Base-by-base conservation (phyloP, 2,888 invertebrate species). In the Nemoura dubitans region DNA sequence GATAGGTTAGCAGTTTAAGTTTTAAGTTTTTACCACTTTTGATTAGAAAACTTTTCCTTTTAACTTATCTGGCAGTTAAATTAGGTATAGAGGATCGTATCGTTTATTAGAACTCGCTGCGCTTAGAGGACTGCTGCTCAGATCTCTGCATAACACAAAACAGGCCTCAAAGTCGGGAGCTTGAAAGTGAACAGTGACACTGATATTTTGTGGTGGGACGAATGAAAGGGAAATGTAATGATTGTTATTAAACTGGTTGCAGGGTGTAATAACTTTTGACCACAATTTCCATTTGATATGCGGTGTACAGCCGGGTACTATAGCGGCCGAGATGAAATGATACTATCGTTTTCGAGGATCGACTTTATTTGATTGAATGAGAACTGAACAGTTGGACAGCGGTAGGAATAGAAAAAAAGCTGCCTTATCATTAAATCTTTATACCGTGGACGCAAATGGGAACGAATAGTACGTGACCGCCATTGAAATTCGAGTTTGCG, bases 161-260 rank as follows among this genome's bases (percentile, higher is more conserved):
- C 59, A 21, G 21, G 59, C 59, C 36, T n/a, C 5, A 36, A 59
- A 59, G 59, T 59, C 59, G 14, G 21, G 59, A 21, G 59, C 14
- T 59, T 59, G 59, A 59, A 59, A 59, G 59, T 59, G 59, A 59
- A 59, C 59, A 59, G 59, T 59, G 59, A 59, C 59, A 59, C 21
- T 59, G 59, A 59, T 59, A 59, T 59, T 21, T 59, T 59, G 59
- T 59, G 59, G 59, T 59, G 3, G 59, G 59, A 59, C 59, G 59
- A 59, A 59, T 59, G 59, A 59, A 59, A 59, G 59, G 59, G 59
- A 59, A 59, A 59, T 59, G 59, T 59, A 59, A 59, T 59, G 59
- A 59, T 59, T 59, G 59, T 59, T 59, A 59, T 59, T 59, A 59
- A 59, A 59, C 21, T 59, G 21, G 59, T 59, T 14, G 59, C 59